Base-by-base conservation (phyloP, 2,113 vertebrate species). In the Physeter macrocephalus region DNA sequence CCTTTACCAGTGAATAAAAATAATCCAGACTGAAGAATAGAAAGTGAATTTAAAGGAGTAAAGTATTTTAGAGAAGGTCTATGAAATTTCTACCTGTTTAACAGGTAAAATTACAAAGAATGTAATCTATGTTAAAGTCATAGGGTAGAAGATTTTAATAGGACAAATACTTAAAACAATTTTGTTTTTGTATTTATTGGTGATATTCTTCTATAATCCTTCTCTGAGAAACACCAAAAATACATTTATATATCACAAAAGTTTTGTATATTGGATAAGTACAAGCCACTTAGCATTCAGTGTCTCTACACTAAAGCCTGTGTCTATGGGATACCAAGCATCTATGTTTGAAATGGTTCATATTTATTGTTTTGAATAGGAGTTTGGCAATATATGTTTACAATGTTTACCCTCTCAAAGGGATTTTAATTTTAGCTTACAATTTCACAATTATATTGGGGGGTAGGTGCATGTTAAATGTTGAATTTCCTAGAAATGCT, bases 1-100 rank as follows among this genome's bases (percentile, higher is more conserved):
- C 66, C 93, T 98, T 61, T 88, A 74, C 77, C n/a, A 66, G 52
- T 3, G 91, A 95, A 94, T 93, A 43, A 92, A 90, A 96, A 93
- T 84, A 96, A 93, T 3, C 82, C 77, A 67, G 34, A 95, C 88
- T 25, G 43, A 96, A 91, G 3, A 52, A 82, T 23, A 43, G 2
- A 67, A 77, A 83, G 41, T 49, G 27, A 57, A 80, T 95, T 91
- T 86, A 86, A 71, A 41, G 64, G 59, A 83, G 39, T 5, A 54
- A 92, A 31, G 3, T 34, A 49, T 27, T 67, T 86, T 17, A 43
- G 18, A 64, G 12, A 93, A 1, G 46, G 52, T 39, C 13, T 82
- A 41, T 82, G 21, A 74, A 90, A 66, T 89, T 81, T 78, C n/a
- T 75, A 49, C 78, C 88, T 86, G 31, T 83, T 95, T 72, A 84